phyloP scores from a whole-genome alignment of 1,140 invertebrate genomes.

The Drosophila carrolli region DNA sequence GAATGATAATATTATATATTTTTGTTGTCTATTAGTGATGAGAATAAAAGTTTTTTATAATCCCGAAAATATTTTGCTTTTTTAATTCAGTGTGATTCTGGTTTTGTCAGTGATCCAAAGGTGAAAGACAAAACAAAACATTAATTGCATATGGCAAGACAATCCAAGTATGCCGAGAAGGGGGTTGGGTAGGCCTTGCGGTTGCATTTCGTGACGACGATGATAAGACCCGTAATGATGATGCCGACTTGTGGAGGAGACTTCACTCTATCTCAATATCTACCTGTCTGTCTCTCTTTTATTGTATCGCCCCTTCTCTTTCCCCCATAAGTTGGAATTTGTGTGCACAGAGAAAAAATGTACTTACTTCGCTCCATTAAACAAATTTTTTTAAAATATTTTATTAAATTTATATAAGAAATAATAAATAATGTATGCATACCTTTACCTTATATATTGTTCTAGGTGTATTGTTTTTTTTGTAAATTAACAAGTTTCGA shows the following conservation, averaged over 20 bases:
- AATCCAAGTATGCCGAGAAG: constrained; percentile 18
- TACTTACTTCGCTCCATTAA: too few relatives aligned
- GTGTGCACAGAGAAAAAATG: neutral
- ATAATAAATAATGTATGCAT: too few relatives aligned
- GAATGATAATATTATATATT: too few relatives aligned
- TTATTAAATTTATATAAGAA: too few relatives aligned
- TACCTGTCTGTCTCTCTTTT: constrained; percentile 19
- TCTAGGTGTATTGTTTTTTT: too few relatives aligned
- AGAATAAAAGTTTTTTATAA: too few relatives aligned
- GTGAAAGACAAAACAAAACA: constrained; percentile 63
- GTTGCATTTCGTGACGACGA: constrained; percentile 59
- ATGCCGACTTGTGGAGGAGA: constrained; percentile 29
- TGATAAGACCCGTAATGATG: constrained; percentile 49
- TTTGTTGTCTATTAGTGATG: too few relatives aligned
- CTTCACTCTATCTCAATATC: constrained; percentile 30
- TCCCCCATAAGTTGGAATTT: constrained; percentile 21
- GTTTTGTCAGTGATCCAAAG: constrained; percentile 15
- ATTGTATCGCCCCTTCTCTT: constrained; percentile 9
- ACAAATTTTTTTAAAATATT: neutral
- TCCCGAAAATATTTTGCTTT: too few relatives aligned
- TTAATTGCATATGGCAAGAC: constrained; percentile 59
- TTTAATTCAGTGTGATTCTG: neutral
- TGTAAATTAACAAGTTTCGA: too few relatives aligned
- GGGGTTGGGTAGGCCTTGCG: constrained; percentile 31
- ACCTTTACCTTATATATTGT: too few relatives aligned